Percentiles rank a stretch among this genome's conserved stretches.
Evolutionary conservation across 2,888 invertebrate species (phyloP).

Genomic region (Volucella inflata): DNA sequence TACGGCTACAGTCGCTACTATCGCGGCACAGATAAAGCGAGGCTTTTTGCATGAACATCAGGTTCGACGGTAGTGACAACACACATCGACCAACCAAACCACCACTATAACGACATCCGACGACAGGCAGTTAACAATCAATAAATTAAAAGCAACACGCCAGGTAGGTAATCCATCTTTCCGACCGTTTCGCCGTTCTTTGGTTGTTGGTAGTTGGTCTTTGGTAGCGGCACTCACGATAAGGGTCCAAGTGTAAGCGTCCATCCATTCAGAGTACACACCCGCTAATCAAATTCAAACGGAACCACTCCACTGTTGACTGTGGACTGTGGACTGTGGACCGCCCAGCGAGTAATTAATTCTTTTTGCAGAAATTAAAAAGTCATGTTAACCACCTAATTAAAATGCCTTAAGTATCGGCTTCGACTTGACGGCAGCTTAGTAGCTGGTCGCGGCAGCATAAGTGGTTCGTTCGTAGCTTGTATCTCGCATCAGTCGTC

Average conservation of each 20-base stretch:
- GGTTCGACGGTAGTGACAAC: not conserved
- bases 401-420: constrained; percentile 81
- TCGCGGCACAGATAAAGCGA: constrained; percentile 54
- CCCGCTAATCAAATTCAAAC: constrained; percentile 75
- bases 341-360: constrained; percentile 84
- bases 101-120: constrained; percentile 38
- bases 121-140: constrained; percentile 74
- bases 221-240: constrained; percentile 36
- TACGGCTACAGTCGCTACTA: constrained; percentile 14
- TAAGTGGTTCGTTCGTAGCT: constrained; percentile 48
- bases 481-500: constrained; percentile 44
- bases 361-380: constrained; percentile 84
- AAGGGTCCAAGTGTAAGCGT: constrained; percentile 60
- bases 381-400: constrained; percentile 84
- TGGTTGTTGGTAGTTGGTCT: constrained; percentile 7
- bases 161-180: constrained; percentile 72
- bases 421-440: constrained; percentile 64
- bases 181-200: constrained; percentile 47
- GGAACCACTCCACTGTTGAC: constrained; percentile 61
- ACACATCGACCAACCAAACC: constrained; percentile 4
- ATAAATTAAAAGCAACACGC: constrained; percentile 76
- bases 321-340: too few species aligned
- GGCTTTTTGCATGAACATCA: constrained; percentile 66
- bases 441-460: constrained; percentile 63
- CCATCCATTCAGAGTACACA: constrained; percentile 55